phyloP scores from a whole-genome alignment of 2,797 vertebrate genomes.

The Rhynchotus rufescens region DNA sequence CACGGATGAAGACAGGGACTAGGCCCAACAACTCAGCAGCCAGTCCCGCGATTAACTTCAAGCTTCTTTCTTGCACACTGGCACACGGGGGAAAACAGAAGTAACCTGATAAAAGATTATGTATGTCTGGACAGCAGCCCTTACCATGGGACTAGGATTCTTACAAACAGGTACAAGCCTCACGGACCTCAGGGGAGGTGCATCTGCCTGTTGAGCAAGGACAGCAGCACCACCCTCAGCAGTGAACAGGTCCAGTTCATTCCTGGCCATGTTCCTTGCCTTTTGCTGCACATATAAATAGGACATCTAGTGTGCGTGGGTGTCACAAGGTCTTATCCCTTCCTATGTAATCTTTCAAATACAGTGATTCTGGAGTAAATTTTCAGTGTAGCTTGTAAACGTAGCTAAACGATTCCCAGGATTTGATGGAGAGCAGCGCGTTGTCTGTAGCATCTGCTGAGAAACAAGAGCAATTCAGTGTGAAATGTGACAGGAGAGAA shows the following conservation, averaged over 20 bases:
- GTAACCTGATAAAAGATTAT: rapidly evolving
- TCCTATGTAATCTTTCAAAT: neutral
- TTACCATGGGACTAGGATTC: neutral
- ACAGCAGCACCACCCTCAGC: neutral
- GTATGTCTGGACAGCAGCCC: neutral
- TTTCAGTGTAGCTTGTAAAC: slow-evolving; percentile 41
- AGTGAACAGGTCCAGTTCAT: neutral
- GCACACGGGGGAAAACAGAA: neutral
- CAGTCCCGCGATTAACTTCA: neutral
- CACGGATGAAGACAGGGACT: neutral
- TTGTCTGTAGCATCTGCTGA: slow-evolving; percentile 44
- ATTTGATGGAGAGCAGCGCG: slow-evolving; percentile 10
- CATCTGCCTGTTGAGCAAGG: neutral
- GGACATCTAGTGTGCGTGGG: neutral
- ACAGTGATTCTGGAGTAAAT: slow-evolving; percentile 27
- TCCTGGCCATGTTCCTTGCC: neutral
- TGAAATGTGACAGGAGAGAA: slow-evolving; percentile 61
- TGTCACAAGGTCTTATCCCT: neutral
- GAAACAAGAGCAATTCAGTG: slow-evolving; percentile 33
- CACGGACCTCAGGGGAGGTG: neutral
- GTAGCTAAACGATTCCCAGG: slow-evolving; percentile 35
- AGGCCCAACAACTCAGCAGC: neutral
- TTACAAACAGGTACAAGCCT: neutral
- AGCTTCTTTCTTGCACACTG: neutral
- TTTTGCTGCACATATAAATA: neutral